These are phyloP conservation scores for Eristalis intricaria DNA, from an alignment of 2,888 invertebrate genomes.

Conservation along the genomic window DNA sequence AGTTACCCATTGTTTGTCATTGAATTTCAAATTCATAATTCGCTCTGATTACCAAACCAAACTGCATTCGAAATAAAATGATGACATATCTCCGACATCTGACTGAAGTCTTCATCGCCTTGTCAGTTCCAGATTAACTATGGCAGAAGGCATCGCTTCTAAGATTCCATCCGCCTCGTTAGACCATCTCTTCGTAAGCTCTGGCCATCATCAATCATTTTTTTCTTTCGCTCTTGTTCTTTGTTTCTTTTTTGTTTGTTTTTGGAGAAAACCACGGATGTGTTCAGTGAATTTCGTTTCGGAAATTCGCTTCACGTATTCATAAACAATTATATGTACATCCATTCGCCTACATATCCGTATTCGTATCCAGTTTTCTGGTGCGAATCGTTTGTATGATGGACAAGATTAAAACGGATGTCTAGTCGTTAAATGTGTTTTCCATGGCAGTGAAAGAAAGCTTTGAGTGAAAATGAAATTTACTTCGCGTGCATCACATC, in stretches of 20 bases:
- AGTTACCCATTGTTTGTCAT: not conserved
- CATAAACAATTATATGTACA: not conserved
- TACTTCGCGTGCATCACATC: constrained; percentile 14
- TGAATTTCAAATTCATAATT: not conserved
- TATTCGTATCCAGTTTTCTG: not conserved
- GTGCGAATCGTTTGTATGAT: constrained; percentile 24
- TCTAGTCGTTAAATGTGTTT: not conserved
- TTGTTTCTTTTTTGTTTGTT: not conserved
- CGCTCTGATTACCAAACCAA: not conserved
- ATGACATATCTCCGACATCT: not conserved
- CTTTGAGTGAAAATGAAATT: not conserved
- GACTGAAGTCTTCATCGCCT: not conserved
- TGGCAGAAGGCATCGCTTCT: not conserved
- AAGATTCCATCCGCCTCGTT: not conserved
- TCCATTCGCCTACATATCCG: not conserved
- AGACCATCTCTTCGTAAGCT: not conserved
- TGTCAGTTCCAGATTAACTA: not conserved
- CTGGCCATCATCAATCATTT: not conserved
- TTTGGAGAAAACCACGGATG: not conserved
- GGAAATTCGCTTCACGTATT: not conserved
- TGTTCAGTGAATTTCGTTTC: constrained; percentile 7
- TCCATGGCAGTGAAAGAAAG: constrained; percentile 22
- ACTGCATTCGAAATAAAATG: not conserved
- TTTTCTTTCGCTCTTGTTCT: not conserved
- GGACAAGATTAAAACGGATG: not conserved